These are phyloP conservation scores for Oxystoma pomonae DNA, from an alignment of 2,888 invertebrate species.

Conservation along the genomic window DNA sequence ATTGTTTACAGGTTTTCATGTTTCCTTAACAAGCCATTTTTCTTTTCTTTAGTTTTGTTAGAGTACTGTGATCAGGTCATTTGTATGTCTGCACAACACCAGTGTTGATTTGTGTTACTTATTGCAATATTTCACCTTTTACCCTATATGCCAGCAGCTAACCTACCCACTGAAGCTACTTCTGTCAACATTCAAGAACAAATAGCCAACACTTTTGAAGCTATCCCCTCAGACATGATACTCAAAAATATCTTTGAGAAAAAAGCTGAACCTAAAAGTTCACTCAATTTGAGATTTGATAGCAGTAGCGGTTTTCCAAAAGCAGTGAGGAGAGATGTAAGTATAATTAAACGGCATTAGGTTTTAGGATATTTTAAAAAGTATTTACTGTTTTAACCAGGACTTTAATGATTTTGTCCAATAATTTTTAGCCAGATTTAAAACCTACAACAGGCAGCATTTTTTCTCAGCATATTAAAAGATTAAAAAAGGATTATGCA, in stretches of 20 bases:
- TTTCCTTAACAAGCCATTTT: too few relatives aligned
- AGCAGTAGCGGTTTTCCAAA: conserved; percentile 50
- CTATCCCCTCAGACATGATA: conserved; percentile 45
- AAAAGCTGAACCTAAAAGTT: conserved; percentile 31
- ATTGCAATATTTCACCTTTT: too few relatives aligned
- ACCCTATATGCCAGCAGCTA: too few relatives aligned
- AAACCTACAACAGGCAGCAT: conserved; percentile 49
- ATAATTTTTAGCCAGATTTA: conserved; percentile 28
- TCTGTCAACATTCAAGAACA: conserved; percentile 33
- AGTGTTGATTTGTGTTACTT: too few relatives aligned
- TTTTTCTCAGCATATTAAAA: conserved; percentile 50
- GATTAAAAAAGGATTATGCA: conserved; percentile 32
- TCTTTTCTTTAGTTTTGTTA: too few relatives aligned
- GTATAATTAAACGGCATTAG: conserved; percentile 10
- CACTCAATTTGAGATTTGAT: conserved; percentile 31
- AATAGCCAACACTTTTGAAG: conserved; percentile 45
- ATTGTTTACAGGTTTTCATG: too few relatives aligned
- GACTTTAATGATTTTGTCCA: not conserved
- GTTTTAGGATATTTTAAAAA: not conserved
- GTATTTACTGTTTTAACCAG: too few relatives aligned
- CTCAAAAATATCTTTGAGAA: conserved; percentile 59
- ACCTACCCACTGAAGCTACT: not conserved
- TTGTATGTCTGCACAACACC: too few relatives aligned
- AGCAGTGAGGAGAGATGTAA: conserved; percentile 47
- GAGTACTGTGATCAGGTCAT: too few relatives aligned